A percentile compares a stretch with the other conserved stretches of the same genome.
Evolutionary conservation across 2,888 invertebrate genomes (phyloP).

Genomic region (Ischnura elegans): DNA sequence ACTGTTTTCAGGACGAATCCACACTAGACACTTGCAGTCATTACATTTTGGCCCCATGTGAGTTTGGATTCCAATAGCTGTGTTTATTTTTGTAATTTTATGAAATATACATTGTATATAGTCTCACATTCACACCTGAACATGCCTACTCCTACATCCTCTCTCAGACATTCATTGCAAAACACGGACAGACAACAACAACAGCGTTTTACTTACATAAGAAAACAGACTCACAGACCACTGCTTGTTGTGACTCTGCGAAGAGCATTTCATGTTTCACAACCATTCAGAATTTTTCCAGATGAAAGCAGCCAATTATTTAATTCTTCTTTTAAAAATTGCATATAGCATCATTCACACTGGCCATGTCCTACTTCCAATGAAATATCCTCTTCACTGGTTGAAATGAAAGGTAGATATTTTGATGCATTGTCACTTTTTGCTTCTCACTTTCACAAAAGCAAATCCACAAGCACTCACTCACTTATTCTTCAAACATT

Average conservation of each 20-base stretch:
- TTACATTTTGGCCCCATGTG: conserved; percentile 67
- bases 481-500: conserved; percentile 53
- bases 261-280: conserved; percentile 63
- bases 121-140: conserved; percentile 63
- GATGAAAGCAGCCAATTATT: conserved; percentile 65
- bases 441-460: conserved; percentile 66
- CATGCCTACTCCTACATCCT: conserved; percentile 54
- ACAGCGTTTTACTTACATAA: conserved; percentile 66
- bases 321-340: conserved; percentile 65
- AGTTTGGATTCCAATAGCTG: conserved; percentile 67
- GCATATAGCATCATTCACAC: conserved; percentile 63
- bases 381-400: conserved; percentile 62
- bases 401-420: conserved; percentile 40
- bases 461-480: conserved; percentile 58
- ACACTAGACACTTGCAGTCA: conserved; percentile 65
- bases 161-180: conserved; percentile 56
- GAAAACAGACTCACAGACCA: conserved; percentile 65
- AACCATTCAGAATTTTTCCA: conserved; percentile 65
- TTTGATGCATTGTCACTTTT: conserved; percentile 62
- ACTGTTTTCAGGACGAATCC: conserved; percentile 65
- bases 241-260: conserved; percentile 64
- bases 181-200: conserved; percentile 65
- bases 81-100: conserved; percentile 65
- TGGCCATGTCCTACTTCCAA: conserved; percentile 54
- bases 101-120: conserved; percentile 65